phyloP scores from a whole-genome alignment of 2,113 vertebrate genomes.

The Pituophis catenifer region DNA sequence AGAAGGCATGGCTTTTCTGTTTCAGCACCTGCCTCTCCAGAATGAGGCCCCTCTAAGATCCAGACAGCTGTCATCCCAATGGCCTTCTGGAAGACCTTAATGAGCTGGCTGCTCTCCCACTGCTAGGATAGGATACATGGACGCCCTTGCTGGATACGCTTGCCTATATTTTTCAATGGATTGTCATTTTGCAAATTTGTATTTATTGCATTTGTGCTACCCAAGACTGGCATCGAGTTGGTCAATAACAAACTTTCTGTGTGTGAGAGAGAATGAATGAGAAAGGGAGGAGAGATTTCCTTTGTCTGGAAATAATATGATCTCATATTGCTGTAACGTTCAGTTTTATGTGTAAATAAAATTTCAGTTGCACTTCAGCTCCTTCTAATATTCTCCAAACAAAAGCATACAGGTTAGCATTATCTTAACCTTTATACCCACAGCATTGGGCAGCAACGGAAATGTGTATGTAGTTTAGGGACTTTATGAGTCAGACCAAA shows the following conservation, averaged over 20 bases:
- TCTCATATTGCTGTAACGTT: conserved; percentile 55
- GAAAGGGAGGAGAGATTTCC: conserved; percentile 31
- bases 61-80: background rate
- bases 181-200: background rate
- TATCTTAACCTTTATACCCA: background rate
- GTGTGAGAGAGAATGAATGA: background rate
- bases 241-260: background rate
- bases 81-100: background rate
- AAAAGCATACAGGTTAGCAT: conserved; percentile 39
- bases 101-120: background rate
- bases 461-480: background rate
- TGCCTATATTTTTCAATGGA: background rate
- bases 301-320: conserved; percentile 62
- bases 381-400: conserved; percentile 56
- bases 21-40: background rate
- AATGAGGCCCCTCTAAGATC: background rate
- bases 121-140: background rate
- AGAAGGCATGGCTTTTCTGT: background rate
- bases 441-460: background rate
- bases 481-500: background rate
- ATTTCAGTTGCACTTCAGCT: conserved; percentile 43
- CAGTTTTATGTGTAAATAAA: conserved; percentile 55
- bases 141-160: background rate
- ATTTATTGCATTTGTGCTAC: background rate
- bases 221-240: background rate